Percentiles rank a stretch among this genome's conserved stretches.
Evolutionary conservation across 2,113 vertebrate species (phyloP).

Genomic region (Brienomyrus longianalis): DNA sequence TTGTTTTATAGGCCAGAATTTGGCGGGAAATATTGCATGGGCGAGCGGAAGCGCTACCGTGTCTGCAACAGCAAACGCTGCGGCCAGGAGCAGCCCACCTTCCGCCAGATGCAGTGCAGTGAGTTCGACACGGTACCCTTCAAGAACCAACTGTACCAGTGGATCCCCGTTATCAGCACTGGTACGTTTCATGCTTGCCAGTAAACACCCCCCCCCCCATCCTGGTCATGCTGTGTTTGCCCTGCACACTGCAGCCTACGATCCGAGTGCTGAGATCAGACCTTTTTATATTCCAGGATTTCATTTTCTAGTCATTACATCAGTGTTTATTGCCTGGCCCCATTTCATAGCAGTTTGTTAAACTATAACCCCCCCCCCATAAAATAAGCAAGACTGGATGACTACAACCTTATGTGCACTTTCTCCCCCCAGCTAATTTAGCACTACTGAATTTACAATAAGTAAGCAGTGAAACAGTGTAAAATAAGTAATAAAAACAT

Average conservation of each 20-base stretch:
- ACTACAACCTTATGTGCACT: background rate
- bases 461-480: background rate
- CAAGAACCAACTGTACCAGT: constrained; percentile 83
- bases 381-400: background rate
- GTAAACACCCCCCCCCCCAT: background rate
- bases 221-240: background rate
- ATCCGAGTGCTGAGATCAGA: background rate
- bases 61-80: constrained; percentile 80
- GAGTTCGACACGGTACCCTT: constrained; percentile 93
- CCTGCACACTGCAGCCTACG: background rate
- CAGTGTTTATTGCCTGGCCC: background rate
- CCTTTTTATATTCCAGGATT: background rate
- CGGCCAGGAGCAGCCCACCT: constrained; percentile 61
- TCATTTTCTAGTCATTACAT: background rate
- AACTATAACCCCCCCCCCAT: background rate
- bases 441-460: background rate
- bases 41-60: constrained; percentile 86
- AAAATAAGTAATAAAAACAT: background rate
- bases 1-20: constrained; percentile 75
- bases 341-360: background rate
- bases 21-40: constrained; percentile 91
- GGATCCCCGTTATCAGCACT: constrained; percentile 76
- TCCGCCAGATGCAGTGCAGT: constrained; percentile 95
- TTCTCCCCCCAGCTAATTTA: background rate
- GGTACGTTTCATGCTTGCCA: constrained; percentile 49